Base-by-base conservation (phyloP, 2,113 vertebrate species). In the Myxocyprinus asiaticus region DNA sequence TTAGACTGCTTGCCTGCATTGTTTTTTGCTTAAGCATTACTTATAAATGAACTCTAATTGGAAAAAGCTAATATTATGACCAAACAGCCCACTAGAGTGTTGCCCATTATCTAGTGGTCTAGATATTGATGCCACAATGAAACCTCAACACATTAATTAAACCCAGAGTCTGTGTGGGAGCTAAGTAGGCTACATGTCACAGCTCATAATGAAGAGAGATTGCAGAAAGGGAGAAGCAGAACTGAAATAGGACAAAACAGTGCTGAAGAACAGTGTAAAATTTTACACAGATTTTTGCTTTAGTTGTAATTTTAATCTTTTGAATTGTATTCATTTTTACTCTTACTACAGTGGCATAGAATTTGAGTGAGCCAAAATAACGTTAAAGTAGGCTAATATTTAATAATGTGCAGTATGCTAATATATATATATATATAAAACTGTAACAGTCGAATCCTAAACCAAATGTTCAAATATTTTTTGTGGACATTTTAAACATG, bases 91-190 rank as follows among this genome's bases (percentile, higher is more conserved):
- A 47, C 55, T 59, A 58, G 43, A 61, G 55, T 73, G 55, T 73
- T 61, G n/a, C 70, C 15, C 70, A 73, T 73, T 73, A 72, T 72
- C 14, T 59, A 61, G 55, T 61, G 10, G 70, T 61, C 55, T 47
- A 61, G 43, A 73, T 72, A 59, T 72, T 72, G 70, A 72, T 72
- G 53, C 9, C 69, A 72, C 9, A 72, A 72, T 59, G 17, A 47
- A 73, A 72, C 45, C n/a, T 42, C 55, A 73, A 59, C 55, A 47
- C 70, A 59, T 72, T 42, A 58, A 33, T 33, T 33, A 33, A 33
- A 33, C 22, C 22, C 22, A 33, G 53, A 56, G 76, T 64, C 10
- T 79, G 59, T 72, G 66, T 78, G 55, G 65, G 59, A 58, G 63
- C 9, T 15, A 50, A 55, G 45, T 14, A 64, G 8, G n/a, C 4